A percentile compares a stretch with the other conserved stretches of the same genome.
These are phyloP conservation scores for Esox masquinongy DNA, from an alignment of 2,797 vertebrate species.

Conservation along the genomic window DNA sequence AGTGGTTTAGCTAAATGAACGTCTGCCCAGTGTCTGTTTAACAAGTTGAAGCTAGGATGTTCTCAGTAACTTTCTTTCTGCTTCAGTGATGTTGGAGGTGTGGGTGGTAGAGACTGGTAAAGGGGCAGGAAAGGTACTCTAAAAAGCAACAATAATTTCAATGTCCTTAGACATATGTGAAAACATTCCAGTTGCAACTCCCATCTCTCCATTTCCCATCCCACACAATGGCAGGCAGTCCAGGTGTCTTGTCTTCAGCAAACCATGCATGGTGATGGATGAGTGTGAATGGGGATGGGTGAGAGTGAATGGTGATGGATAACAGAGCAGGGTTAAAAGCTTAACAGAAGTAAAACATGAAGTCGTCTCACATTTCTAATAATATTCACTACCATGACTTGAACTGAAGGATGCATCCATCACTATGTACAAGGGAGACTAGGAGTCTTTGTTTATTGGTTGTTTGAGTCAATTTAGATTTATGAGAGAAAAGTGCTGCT, in stretches of 20 bases:
- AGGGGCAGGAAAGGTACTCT: no score
- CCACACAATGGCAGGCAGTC: not conserved
- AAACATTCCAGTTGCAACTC: not conserved
- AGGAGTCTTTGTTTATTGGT: not conserved
- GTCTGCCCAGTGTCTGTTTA: not conserved
- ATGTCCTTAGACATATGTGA: not conserved
- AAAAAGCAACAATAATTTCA: no score
- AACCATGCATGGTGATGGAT: not conserved
- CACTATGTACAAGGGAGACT: not conserved
- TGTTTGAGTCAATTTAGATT: not conserved
- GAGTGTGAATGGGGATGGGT: not conserved
- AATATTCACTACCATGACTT: not conserved
- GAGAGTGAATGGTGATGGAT: not conserved
- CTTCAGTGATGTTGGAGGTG: no score
- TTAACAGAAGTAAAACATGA: not conserved
- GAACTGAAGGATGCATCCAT: not conserved
- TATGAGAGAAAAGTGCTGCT: not conserved
- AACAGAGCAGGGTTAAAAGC: not conserved
- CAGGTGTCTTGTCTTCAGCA: not conserved
- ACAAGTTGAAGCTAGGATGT: not conserved
- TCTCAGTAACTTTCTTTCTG: not conserved
- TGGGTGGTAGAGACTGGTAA: no score
- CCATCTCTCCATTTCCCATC: not conserved
- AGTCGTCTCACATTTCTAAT: not conserved
- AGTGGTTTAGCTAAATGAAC: not conserved